phyloP scores from a whole-genome alignment of 1,140 invertebrate genomes.

The Drosophila prosaltans region DNA sequence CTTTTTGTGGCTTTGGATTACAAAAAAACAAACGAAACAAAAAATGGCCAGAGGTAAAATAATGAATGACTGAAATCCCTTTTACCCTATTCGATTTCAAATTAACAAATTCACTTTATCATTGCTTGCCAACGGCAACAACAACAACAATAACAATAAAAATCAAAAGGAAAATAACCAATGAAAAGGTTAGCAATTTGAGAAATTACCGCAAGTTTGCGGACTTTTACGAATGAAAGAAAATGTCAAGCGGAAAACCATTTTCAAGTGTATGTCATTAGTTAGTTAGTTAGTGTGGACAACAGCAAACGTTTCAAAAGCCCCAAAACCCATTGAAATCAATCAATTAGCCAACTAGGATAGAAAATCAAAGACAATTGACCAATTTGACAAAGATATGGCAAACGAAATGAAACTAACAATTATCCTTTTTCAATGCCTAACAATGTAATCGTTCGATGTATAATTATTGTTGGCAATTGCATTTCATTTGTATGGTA shows the following conservation, averaged over 20 bases:
- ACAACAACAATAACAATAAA: neutral
- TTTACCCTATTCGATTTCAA: constrained; percentile 23
- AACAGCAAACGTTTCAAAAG: constrained; percentile 13
- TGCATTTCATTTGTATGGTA: too few relatives aligned
- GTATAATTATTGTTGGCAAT: too few relatives aligned
- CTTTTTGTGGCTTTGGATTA: constrained; percentile 5
- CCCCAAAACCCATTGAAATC: constrained; percentile 31
- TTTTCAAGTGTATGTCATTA: neutral
- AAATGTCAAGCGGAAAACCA: constrained; percentile 3
- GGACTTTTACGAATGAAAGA: constrained; percentile 12
- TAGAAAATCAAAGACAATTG: constrained; percentile 7
- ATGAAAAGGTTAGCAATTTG: constrained; percentile 12
- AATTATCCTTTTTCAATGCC: too few relatives aligned
- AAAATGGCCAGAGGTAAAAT: too few relatives aligned
- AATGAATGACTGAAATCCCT: constrained; percentile 13
- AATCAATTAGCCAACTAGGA: constrained; percentile 44
- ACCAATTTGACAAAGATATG: neutral
- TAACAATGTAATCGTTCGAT: too few relatives aligned
- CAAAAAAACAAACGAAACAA: neutral
- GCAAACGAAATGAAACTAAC: too few relatives aligned
- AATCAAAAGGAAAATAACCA: constrained; percentile 18
- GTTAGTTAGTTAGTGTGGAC: neutral
- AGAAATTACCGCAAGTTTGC: constrained; percentile 1
- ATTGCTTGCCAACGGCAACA: too few relatives aligned
- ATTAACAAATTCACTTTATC: constrained; percentile 20